Percentiles rank a stretch among this genome's conserved stretches.
Evolutionary conservation across 2,888 invertebrate genomes (phyloP).

Genomic region (Trilocha varians): DNA sequence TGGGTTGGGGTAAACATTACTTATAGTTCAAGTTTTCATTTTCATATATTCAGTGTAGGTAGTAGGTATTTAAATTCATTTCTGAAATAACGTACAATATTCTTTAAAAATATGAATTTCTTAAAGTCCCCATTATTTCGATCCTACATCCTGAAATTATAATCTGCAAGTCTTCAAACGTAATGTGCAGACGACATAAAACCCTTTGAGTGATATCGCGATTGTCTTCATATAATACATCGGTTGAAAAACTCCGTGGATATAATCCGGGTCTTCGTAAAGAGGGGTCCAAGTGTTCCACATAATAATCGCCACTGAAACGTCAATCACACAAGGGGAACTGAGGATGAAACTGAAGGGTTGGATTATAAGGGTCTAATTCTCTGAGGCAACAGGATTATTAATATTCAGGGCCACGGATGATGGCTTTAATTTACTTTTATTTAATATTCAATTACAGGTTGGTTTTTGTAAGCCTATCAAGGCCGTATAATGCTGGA

Average conservation of each 20-base stretch:
- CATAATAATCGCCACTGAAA: conserved; percentile 48
- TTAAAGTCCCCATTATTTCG: not conserved
- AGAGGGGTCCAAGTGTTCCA: conserved; percentile 31
- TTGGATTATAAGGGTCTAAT: conserved; percentile 67
- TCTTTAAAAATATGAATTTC: too few species aligned
- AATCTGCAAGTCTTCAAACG: not conserved
- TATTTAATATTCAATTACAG: conserved; percentile 47
- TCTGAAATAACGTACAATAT: too few species aligned
- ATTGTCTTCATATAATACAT: conserved; percentile 17
- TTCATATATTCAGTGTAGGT: too few species aligned
- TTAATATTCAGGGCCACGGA: conserved; percentile 53
- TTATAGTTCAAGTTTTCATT: too few species aligned
- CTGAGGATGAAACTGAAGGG: conserved; percentile 58
- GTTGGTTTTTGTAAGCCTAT: conserved; percentile 30
- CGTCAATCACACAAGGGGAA: conserved; percentile 60
- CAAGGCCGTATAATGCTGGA: conserved; percentile 18
- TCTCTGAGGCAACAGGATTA: conserved; percentile 52
- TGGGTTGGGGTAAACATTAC: too few species aligned
- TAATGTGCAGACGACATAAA: not conserved
- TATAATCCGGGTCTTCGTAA: conserved; percentile 35
- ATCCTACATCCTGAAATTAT: not conserved
- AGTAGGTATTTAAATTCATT: too few species aligned
- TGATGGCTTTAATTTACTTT: conserved; percentile 51
- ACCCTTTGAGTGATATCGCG: conserved; percentile 5
- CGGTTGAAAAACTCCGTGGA: conserved; percentile 20